Evolutionary conservation across 2,888 invertebrate genomes (phyloP), one percentile per base, ranked within the genome.

Genomic region (Pyrochroa serraticornis): DNA sequence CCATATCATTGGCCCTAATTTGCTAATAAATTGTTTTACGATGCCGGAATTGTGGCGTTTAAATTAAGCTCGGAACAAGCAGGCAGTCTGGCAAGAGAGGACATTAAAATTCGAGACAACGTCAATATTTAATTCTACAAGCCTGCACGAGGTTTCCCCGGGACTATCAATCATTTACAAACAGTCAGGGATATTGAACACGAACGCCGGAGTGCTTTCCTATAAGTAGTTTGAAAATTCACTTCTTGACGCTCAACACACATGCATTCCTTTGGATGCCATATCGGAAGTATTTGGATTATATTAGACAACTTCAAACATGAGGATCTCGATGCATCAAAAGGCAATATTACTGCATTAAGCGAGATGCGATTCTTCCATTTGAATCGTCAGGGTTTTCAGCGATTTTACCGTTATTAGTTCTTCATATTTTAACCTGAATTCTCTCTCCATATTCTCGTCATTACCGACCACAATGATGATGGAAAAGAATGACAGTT

Each of bases 81-180:
- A 49, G 45, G 36, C 46, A 52, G 48, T 34, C 48, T 38, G 33
- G 45, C 6, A 42, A 32, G 33, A 42, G 54, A 31, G 60, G 49
- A 62, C 68, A 70, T 71, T 69, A 71, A 70, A 70, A 71, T 71
- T 69, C 69, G 70, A 66, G 64, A 64, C 65, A 66, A 68, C 70
- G 67, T 71, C 71, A 71, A 71, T 71, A 71, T 71, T 71, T 70
- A 71, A 71, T 70, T 70, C 70, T 65, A 66, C 67, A 66, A 60
- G 64, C 62, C 65, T 64, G 66, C 59, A 62, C 67, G 71, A 66
- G 73, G 71, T 72, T 71, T 73, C 73, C 62, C 53, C 58, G 72
- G 68, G 70, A 72, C 75, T 73, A 76, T 76, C 75, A 76, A 76
- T 76, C 75, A 76, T 75, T 75, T 71, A 75, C 71, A 72, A 75